Evolutionary conservation across 1,140 invertebrate species (phyloP), one percentile per base, ranked within the genome.

Genomic region (Lethocerus indicus): DNA sequence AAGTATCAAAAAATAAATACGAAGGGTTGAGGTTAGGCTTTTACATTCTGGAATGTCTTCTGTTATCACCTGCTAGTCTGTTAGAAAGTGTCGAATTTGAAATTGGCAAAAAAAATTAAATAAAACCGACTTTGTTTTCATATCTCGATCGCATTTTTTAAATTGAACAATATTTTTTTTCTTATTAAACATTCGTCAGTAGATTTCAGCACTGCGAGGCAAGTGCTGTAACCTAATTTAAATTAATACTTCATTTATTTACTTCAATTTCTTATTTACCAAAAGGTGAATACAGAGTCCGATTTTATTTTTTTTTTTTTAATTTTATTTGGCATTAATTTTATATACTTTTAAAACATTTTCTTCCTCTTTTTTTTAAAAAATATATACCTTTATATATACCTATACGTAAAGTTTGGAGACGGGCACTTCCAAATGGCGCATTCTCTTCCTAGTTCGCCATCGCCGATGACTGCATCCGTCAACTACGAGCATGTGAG

Each of bases 361-460:
- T 36, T 48, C 28, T 42, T 55, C 29, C 18, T 24, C n/a, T 36
- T 53, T 46, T 27, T 40, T 51, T 48, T 42, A 25, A 29, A 40
- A 27, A 24, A 42, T 35, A 50, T 51, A 49, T 54, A 42, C 26
- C 51, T 48, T 54, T 49, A 48, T 56, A 54, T 41, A 37, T 52
- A 41, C 37, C 29, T 40, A 47, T 28, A 18, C 29, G n/a, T 44
- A 28, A 44, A 44, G 42, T 44, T 44, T 16, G 42, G 42, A 28
- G 45, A 48, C 36, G 52, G 37, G 1, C 36, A 26, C 36, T 43
- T 32, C 23, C 26, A 21, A 26, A 42, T 47, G 25, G 47, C 53
- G 25, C 56, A 57, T 41, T 57, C 53, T 24, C 51, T 57, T 9
- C 56, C 56, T 18, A 54, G 48, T 24, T 51, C 56, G 9, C 56